phyloP scores from a whole-genome alignment of 2,888 invertebrate species.

The Athrips mouffetella region DNA sequence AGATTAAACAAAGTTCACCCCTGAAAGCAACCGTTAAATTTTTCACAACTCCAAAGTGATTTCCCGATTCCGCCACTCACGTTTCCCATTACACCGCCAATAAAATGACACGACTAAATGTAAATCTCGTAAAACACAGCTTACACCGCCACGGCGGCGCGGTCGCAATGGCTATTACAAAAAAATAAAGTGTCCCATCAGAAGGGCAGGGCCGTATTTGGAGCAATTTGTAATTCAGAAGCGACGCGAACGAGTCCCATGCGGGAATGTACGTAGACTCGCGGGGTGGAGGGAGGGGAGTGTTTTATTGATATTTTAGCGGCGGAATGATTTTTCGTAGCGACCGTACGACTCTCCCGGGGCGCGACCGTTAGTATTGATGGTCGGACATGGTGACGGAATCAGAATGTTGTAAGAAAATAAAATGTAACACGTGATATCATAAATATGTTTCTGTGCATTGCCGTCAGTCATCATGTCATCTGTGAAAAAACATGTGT shows the following conservation, averaged over 20 bases:
- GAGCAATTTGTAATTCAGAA: slow-evolving; percentile 59
- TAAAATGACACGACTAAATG: slow-evolving; percentile 67
- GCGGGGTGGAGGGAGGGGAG: slow-evolving; percentile 39
- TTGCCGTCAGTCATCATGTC: background rate
- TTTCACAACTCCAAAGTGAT: slow-evolving; percentile 46
- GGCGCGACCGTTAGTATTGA: slow-evolving; percentile 66
- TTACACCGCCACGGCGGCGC: slow-evolving; percentile 41
- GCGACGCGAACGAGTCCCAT: slow-evolving; percentile 57
- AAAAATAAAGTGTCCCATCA: slow-evolving; percentile 72
- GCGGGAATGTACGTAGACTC: slow-evolving; percentile 26
- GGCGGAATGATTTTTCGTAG: slow-evolving; percentile 69
- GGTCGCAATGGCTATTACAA: slow-evolving; percentile 52
- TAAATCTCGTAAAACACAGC: slow-evolving; percentile 52
- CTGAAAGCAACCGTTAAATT: slow-evolving; percentile 32
- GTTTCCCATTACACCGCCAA: slow-evolving; percentile 46
- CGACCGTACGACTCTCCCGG: slow-evolving; percentile 62
- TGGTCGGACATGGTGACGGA: slow-evolving; percentile 32
- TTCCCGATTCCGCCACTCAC: slow-evolving; percentile 33
- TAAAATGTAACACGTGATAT: background rate
- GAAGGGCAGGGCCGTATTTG: slow-evolving; percentile 55
- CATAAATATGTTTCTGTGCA: background rate
- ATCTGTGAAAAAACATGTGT: background rate
- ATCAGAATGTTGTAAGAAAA: background rate
- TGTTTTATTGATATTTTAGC: slow-evolving; percentile 78
- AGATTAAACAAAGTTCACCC: background rate